A percentile compares a stretch with the other conserved stretches of the same genome.
These are phyloP conservation scores for Ranitomeya variabilis DNA, from an alignment of 2,113 vertebrate genomes.

Conservation along the genomic window DNA sequence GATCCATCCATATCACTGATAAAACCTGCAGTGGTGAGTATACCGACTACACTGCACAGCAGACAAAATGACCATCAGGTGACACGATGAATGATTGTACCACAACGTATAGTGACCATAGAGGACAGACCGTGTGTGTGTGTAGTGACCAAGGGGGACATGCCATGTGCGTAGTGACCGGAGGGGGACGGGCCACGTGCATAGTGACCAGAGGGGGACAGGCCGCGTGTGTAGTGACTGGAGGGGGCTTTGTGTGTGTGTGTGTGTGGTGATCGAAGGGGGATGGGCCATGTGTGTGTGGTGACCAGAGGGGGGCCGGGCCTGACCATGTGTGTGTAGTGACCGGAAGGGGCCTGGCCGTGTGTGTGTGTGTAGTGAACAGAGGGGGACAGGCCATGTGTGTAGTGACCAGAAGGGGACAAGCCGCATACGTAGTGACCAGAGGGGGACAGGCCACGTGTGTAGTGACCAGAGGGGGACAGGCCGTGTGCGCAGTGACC, in stretches of 20 bases:
- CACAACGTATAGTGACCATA: neutral
- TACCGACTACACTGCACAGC: neutral
- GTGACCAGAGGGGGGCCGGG: neutral
- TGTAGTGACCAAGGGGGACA: neutral
- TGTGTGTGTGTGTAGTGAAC: slow-evolving; percentile 1
- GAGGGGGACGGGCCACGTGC: neutral
- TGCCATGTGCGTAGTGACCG: neutral
- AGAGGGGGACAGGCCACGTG: neutral
- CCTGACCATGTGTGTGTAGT: neutral
- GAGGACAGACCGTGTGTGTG: neutral
- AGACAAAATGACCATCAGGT: too few species aligned
- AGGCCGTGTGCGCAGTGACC: neutral
- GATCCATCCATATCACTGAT: neutral
- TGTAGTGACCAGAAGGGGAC: neutral
- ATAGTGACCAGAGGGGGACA: neutral
- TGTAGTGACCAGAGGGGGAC: neutral
- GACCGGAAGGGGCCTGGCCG: neutral
- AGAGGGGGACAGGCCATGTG: neutral
- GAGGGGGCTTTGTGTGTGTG: neutral
- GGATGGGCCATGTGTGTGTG: neutral
- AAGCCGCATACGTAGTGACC: neutral
- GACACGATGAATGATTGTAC: too few species aligned
- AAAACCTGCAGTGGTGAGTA: neutral
- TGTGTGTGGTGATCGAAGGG: neutral
- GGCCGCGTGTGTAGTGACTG: neutral